Conservation (phyloP, 2,888 invertebrate species). For the Calameuta pallipes region DNA sequence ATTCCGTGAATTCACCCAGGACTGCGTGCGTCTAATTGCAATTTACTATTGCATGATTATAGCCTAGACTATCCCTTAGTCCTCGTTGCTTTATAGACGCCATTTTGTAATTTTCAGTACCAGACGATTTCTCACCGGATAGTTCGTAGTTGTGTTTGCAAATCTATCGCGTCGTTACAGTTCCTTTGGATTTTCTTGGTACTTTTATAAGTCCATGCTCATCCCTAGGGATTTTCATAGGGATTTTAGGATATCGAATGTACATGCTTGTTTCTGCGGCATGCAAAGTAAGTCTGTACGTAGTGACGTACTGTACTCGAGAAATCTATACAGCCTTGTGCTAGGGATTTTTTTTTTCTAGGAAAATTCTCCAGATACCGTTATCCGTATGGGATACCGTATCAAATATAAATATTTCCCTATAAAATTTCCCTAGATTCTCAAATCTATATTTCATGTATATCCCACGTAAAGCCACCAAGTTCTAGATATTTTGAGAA, state of each 20-base stretch:
- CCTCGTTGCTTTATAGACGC: no score
- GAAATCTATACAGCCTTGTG: background rate
- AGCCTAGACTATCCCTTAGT: background rate
- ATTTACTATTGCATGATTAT: conserved; percentile 1
- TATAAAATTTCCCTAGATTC: background rate
- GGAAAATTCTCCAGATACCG: no score
- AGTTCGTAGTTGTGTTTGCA: no score
- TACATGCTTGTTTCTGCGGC: background rate
- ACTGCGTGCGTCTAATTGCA: background rate
- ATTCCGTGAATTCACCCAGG: conserved; percentile 21
- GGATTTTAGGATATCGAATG: background rate
- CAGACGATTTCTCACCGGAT: no score
- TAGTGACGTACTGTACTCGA: background rate
- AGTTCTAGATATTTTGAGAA: conserved; percentile 6
- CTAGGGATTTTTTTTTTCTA: background rate
- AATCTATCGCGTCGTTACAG: background rate
- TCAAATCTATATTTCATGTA: background rate
- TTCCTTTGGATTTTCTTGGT: background rate
- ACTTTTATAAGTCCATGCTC: background rate
- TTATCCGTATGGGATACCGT: no score
- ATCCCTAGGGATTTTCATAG: background rate
- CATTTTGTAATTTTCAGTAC: no score
- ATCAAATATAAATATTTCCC: background rate
- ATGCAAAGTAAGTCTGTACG: background rate
- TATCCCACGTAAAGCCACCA: no score